Evolutionary conservation across 2,797 vertebrate species (phyloP).

Genomic region (Danio kyathit): DNA sequence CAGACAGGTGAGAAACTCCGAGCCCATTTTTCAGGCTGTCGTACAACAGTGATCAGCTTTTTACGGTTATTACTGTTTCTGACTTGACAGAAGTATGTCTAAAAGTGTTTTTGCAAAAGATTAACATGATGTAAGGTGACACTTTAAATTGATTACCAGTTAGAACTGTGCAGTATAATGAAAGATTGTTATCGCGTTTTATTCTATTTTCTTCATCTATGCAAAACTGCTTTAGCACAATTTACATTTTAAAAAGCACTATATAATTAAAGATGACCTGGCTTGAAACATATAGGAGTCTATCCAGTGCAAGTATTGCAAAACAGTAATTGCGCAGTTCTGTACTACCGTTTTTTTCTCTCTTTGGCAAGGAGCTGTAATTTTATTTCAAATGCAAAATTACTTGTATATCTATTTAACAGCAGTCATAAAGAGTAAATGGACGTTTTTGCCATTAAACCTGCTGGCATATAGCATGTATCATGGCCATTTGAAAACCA

Average conservation of each 20-base stretch:
- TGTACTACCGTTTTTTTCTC: background rate
- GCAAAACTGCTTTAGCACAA: too few species aligned
- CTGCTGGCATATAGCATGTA: background rate
- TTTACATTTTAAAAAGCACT: too few species aligned
- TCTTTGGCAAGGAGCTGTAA: background rate
- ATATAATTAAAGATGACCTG: background rate
- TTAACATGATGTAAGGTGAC: background rate
- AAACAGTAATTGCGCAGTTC: background rate
- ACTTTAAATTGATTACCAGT: background rate
- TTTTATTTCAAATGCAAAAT: background rate
- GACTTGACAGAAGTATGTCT: background rate
- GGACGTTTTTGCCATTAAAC: background rate
- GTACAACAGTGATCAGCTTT: background rate
- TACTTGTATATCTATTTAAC: background rate
- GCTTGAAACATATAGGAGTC: background rate
- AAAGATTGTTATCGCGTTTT: too few species aligned
- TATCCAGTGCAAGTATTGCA: background rate
- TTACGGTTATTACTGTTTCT: background rate
- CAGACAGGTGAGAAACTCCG: constrained; percentile 84
- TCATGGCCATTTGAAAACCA: constrained; percentile 18
- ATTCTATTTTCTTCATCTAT: too few species aligned
- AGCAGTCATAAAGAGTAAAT: background rate
- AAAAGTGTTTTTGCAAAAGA: background rate
- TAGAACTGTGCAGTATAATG: too few species aligned
- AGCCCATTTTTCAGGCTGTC: background rate